Base-by-base conservation (phyloP, 1,140 invertebrate species). In the Pseudoatta argentina region DNA sequence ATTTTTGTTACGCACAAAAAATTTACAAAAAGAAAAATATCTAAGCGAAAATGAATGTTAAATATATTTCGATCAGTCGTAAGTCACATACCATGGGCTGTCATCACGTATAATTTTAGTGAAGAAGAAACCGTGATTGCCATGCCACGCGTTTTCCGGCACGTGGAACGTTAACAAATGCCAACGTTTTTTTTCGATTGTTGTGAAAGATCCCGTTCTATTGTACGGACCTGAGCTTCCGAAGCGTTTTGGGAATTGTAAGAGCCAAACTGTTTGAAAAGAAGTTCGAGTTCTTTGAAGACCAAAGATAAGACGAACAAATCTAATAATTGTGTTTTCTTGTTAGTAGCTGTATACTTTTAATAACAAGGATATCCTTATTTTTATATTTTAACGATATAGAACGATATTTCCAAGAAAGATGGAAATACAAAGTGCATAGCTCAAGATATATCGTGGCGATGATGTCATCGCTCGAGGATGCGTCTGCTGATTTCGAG, bases 261-360 rank as follows among this genome's bases (percentile, higher is more conserved):
- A 39, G 10, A 27, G 10, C 30, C 21, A n/a, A 48, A n/a, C 1
- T 12, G 21, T n/a, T 59, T 8, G 39, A 57, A 85, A 91, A 90
- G 39, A 90, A 86, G 61, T 79, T 91, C 44, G 44, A 71, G 86
- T 64, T 48, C 64, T 59, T 71, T 55, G 51, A 59, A 69, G 71
- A 93, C 91, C 90, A 93, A 92, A 94, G 90, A 90, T 59, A 91
- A 86, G 75, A 92, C 77, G 92, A 93, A 92, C 71, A 91, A 67
- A 86, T 61, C 7, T 76, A 66, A 82, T 51, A 34, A 69, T 82
- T 30, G 8, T 21, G 14, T 21, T 67, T 64, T 34, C 8, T 77
- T 27, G 7, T 55, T 10, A 34, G 3, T 12, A 34, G 16, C 30
- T 34, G 12, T 0, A 34, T 1, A 34, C 30, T n/a, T 63, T 18